Evolutionary conservation across 2,113 vertebrate genomes (phyloP).

Genomic region (Microtus ochrogaster): DNA sequence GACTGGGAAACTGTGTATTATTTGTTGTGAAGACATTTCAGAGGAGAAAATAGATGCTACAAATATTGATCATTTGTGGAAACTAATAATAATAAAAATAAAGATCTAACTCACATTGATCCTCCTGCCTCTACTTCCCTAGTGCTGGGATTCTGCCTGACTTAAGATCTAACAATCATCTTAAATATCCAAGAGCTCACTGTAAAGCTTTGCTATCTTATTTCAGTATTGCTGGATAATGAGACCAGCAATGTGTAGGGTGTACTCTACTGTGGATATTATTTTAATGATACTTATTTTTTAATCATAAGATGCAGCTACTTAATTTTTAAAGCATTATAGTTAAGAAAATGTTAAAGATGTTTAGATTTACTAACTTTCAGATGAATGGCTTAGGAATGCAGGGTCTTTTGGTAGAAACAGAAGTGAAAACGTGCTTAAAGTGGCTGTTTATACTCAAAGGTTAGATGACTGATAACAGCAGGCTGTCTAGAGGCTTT

Average conservation of each 20-base stretch:
- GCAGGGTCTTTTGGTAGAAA: constrained; percentile 67
- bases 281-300: background rate
- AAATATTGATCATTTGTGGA: constrained; percentile 25
- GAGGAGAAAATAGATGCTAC: background rate
- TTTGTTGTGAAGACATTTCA: background rate
- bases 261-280: constrained; percentile 12
- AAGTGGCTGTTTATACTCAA: constrained; percentile 87
- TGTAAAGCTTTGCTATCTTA: background rate
- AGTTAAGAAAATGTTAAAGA: constrained; percentile 18
- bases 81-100: background rate
- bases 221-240: background rate
- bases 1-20: background rate
- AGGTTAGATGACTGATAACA: constrained; percentile 94
- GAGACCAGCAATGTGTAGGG: background rate
- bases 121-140: background rate
- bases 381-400: constrained; percentile 59
- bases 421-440: constrained; percentile 79
- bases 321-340: background rate
- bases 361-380: background rate
- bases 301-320: background rate
- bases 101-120: background rate
- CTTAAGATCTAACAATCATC: background rate
- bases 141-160: background rate
- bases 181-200: background rate
- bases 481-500: constrained; percentile 91